These are phyloP conservation scores for Calyptommatus sinebrachiatus DNA, from an alignment of 2,113 vertebrate species.

Conservation along the genomic window DNA sequence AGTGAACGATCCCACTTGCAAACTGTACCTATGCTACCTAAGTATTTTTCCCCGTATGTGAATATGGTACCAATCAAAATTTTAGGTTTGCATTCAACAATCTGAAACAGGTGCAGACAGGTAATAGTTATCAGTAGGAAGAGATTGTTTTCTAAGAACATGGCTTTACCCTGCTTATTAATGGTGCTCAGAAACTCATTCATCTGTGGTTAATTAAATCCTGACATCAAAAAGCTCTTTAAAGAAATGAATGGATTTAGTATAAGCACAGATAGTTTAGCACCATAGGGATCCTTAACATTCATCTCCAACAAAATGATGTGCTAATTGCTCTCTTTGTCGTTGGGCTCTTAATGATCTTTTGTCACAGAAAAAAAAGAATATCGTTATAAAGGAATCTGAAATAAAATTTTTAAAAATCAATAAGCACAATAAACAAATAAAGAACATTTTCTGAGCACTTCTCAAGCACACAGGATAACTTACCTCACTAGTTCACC, in stretches of 20 bases:
- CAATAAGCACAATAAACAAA: conserved; percentile 43
- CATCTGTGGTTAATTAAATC: conserved; percentile 58
- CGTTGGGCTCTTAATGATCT: conserved; percentile 39
- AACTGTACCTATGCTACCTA: too few species aligned
- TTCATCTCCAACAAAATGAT: conserved; percentile 32
- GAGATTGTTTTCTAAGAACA: conserved; percentile 20
- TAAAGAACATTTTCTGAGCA: neutral
- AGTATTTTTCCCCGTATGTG: too few species aligned
- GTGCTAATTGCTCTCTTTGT: conserved; percentile 57
- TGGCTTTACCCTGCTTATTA: conserved; percentile 23
- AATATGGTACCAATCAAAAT: neutral
- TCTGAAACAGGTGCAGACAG: neutral
- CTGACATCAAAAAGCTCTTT: conserved; percentile 42
- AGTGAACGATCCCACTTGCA: too few species aligned
- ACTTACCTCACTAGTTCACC: too few species aligned
- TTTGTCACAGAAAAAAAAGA: conserved; percentile 35
- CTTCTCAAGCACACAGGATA: neutral
- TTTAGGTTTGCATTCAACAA: neutral
- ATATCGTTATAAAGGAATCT: conserved; percentile 30
- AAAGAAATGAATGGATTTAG: conserved; percentile 52
- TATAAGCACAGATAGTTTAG: conserved; percentile 40
- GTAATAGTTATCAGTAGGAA: neutral
- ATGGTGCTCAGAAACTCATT: conserved; percentile 39
- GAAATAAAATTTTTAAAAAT: conserved; percentile 16
- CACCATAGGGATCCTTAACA: conserved; percentile 44